These are phyloP conservation scores for Pipra filicauda DNA, from an alignment of 2,113 vertebrate species.

Conservation along the genomic window DNA sequence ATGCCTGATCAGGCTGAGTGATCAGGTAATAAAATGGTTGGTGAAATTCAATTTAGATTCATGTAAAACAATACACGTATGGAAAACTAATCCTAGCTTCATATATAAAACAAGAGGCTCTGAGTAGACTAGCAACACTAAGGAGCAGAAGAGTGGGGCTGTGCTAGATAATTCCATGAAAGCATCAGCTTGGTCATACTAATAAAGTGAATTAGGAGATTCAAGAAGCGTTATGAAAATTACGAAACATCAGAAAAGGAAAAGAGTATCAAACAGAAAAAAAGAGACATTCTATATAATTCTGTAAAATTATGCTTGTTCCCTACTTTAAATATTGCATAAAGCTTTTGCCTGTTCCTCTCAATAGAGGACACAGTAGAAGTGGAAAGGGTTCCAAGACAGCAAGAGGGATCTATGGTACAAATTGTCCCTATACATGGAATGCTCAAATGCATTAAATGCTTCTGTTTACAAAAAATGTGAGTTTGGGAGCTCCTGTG, in stretches of 20 bases:
- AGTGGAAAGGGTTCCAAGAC: background rate
- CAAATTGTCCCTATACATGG: background rate
- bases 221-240: background rate
- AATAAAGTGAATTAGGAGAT: background rate
- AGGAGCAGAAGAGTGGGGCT: background rate
- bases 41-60: conserved; percentile 5
- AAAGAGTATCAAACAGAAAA: background rate
- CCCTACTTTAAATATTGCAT: background rate
- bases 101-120: conserved; percentile 39
- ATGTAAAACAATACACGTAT: background rate
- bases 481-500: background rate
- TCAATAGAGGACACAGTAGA: background rate
- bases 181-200: background rate
- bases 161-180: background rate
- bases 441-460: background rate
- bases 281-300: background rate
- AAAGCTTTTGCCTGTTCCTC: background rate
- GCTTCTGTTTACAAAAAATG: background rate
- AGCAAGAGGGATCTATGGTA: background rate
- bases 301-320: background rate
- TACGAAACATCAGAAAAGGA: background rate
- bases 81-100: conserved; percentile 35
- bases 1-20: background rate
- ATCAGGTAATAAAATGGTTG: background rate
- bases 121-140: background rate